Base-by-base conservation (phyloP, 2,113 vertebrate genomes). In the Notothenia coriiceps region DNA sequence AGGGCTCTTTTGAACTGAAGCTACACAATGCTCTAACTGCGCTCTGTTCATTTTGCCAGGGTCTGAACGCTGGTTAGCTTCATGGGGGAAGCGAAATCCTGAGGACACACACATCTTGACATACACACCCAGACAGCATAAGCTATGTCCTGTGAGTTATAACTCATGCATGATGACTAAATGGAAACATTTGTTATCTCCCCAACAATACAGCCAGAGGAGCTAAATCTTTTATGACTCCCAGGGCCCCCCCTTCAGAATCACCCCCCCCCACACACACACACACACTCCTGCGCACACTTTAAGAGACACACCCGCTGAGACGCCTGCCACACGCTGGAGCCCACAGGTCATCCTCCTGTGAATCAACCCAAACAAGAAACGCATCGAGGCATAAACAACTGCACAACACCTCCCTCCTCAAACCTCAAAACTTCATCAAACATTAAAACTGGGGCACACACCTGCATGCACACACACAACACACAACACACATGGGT, bases 161-260 rank as follows among this genome's bases (percentile, higher is more conserved):
- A 90, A 93, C 86, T 93, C 89, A 93, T 93, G 90, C 88, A 93
- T 89, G 92, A 92, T 86, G 90, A 85, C 87, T 90, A 94, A 94
- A 94, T 86, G 90, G 85, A 90, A 90, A 86, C 90, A 91, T 94
- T 93, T 91, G 87, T 93, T 89, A 91, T 90, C 87, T 82, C 70
- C 77, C 72, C 85, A 90, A 91, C 90, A 93, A 88, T 89, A 87
- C 82, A 82, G 86, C 74, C 87, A 77, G 83, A 86, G 81, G 72
- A 88, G 72, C 55, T 94, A 64, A 91, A 94, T 92, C 74, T 93
- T 94, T 94, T 83, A 94, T 94, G 65, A 73, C 68, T 80, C 80
- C 82, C 79, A 56, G n/a, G 47, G 4, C 79, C 14, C 20, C 40
- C 68, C 17, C 71, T 7, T 25, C 33, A 50, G 44, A 35, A 33